Evolutionary conservation across 1,140 invertebrate species (phyloP), one percentile per base, ranked within the genome.

Genomic region (Neodiprion virginianus): DNA sequence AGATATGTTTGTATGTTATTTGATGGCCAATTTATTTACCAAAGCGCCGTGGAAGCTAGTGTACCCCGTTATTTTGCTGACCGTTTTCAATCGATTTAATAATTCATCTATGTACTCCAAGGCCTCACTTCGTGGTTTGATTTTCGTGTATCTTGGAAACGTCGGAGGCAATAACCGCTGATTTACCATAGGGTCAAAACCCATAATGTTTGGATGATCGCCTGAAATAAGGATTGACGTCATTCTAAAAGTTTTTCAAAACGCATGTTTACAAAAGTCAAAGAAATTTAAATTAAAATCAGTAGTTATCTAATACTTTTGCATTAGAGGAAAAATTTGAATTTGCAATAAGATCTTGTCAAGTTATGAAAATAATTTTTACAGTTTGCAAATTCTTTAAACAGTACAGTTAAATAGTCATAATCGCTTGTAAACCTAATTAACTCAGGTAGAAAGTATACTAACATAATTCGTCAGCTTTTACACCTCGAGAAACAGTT

Each of bases 71-170:
- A 98, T 93, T 88, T 94, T 95, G 85, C 94, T 95, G 12, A 97
- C 94, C 79, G 92, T 92, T 83, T 96, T 93, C 49, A 98, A 90
- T 75, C 96, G 91, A 48, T 93, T 90, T 8, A 98, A 89, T 78
- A 97, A 91, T 80, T 95, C 93, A 79, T 95, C 92, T 80, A 98
- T 92, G 88, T 98, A 98, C 79, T 93, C 90, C 75, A 97, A 87
- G 48, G 97, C 95, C 80, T 97, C 96, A 49, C 90, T 86, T 61
- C 96, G 90, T 69, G 94, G 93, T 78, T 96, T 96, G 79, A 99
- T 98, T 88, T 96, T 95, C 1, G 97, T 97, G 87, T 98, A 99
- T 1, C 98, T 91, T 10, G 98, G 98, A 91, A 99, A 99, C n/a
- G 98, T 98, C 1, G 98, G 97, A 61, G 98, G 98, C 48, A 99